A percentile compares a stretch with the other conserved stretches of the same genome.
These are phyloP conservation scores for Lophotis ruficrista DNA, from an alignment of 2,113 vertebrate species.

Conservation along the genomic window DNA sequence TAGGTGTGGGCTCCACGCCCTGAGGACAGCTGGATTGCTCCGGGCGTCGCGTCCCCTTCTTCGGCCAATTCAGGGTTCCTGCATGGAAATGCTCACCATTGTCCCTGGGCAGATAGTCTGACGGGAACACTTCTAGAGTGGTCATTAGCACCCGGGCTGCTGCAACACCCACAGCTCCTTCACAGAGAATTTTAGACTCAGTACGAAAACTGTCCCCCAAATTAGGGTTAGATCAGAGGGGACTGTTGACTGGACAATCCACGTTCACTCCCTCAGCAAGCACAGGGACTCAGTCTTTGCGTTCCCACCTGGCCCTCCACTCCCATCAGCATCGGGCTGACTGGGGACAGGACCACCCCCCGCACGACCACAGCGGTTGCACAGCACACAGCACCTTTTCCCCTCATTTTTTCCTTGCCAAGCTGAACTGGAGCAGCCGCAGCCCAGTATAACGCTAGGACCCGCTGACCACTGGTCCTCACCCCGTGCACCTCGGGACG, in stretches of 20 bases:
- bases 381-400: not conserved
- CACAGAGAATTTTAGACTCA: not conserved
- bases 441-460: not conserved
- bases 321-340: too few relatives aligned
- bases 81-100: rapidly evolving
- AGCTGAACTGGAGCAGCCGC: not conserved
- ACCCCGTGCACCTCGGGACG: rapidly evolving
- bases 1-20: not conserved
- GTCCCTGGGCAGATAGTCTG: not conserved
- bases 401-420: not conserved
- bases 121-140: not conserved
- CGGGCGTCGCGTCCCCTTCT: not conserved
- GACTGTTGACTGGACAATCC: not conserved
- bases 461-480: not conserved
- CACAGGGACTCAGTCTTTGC: not conserved
- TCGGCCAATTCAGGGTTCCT: not conserved
- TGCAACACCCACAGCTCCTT: not conserved
- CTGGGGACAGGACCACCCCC: too few relatives aligned
- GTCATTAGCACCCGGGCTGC: not conserved
- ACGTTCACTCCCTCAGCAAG: not conserved
- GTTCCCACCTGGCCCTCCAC: not conserved
- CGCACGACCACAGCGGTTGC: not conserved
- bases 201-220: not conserved
- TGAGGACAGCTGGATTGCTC: not conserved
- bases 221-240: not conserved